Percentiles rank a stretch among this genome's conserved stretches.
These are phyloP conservation scores for Epizoanthus fatuus DNA, from an alignment of 92 coral and sea anemone genomes.

Conservation along the genomic window DNA sequence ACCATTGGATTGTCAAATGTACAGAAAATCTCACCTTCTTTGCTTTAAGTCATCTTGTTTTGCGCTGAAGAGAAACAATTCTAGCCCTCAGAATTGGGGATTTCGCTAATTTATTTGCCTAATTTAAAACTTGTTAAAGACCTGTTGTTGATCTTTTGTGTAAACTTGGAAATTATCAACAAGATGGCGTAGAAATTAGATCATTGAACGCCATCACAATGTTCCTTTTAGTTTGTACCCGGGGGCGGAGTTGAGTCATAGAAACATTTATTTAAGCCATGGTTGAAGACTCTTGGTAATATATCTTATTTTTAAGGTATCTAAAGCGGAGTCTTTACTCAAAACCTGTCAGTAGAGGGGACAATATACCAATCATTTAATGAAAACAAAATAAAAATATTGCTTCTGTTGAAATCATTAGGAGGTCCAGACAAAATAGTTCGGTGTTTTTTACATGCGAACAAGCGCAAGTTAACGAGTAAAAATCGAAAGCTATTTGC, in stretches of 20 bases:
- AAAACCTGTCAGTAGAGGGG: not conserved
- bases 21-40: not conserved
- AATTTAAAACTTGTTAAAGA: slow-evolving; percentile 20
- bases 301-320: not conserved
- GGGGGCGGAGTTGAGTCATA: slow-evolving; percentile 3
- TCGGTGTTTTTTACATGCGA: not conserved
- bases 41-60: not conserved
- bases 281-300: not conserved
- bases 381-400: not conserved
- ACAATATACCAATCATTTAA: not conserved
- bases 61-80: not conserved
- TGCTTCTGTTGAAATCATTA: not conserved
- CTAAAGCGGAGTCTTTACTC: not conserved
- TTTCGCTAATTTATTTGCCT: slow-evolving; percentile 21
- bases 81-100: not conserved
- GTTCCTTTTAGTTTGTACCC: not conserved
- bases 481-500: not conserved
- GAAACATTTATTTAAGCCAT: not conserved
- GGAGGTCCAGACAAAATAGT: not conserved
- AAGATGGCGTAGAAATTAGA: slow-evolving; percentile 29
- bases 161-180: slow-evolving; percentile 18
- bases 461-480: too few relatives aligned
- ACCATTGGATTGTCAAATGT: not conserved
- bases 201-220: not conserved
- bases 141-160: slow-evolving; percentile 28